Conservation (phyloP, 2,888 invertebrate genomes). For the Pediacus dermestoides region DNA sequence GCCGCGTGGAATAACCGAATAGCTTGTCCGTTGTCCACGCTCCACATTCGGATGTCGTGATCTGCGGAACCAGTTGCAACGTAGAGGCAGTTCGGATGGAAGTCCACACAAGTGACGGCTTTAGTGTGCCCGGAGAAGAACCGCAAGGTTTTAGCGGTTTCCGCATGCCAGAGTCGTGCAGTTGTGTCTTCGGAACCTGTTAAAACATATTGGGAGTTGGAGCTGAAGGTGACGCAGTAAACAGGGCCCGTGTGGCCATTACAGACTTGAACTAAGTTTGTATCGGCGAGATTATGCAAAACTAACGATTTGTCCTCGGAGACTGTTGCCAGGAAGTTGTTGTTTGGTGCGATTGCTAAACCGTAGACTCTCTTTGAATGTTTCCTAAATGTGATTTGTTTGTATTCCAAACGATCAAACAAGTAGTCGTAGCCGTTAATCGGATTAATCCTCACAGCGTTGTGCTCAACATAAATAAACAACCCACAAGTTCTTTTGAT, state of each 20-base stretch:
- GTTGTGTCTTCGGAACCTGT: conserved; percentile 80
- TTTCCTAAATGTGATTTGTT: conserved; percentile 35
- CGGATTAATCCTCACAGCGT: conserved; percentile 37
- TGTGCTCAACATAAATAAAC: conserved; percentile 40
- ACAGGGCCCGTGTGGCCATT: conserved; percentile 86
- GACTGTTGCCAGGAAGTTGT: conserved; percentile 38
- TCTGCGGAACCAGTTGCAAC: conserved; percentile 89
- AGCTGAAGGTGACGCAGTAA: conserved; percentile 79
- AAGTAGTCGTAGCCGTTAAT: conserved; percentile 32
- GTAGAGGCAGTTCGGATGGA: conserved; percentile 90
- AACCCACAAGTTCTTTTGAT: conserved; percentile 38
- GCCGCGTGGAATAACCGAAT: conserved; percentile 78
- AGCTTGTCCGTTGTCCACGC: conserved; percentile 74
- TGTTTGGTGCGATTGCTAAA: conserved; percentile 35
- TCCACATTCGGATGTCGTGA: conserved; percentile 84
- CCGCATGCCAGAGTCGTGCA: conserved; percentile 75
- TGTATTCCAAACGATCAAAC: conserved; percentile 24
- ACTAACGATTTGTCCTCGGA: conserved; percentile 42
- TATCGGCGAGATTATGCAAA: conserved; percentile 38
- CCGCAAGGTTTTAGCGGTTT: conserved; percentile 76
- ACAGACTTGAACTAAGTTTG: conserved; percentile 37
- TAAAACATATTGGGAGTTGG: conserved; percentile 65
- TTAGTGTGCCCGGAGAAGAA: conserved; percentile 85
- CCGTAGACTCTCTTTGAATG: conserved; percentile 42
- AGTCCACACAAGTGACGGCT: conserved; percentile 83